phyloP scores from a whole-genome alignment of 2,888 invertebrate species.

The Antheraea assamensis region DNA sequence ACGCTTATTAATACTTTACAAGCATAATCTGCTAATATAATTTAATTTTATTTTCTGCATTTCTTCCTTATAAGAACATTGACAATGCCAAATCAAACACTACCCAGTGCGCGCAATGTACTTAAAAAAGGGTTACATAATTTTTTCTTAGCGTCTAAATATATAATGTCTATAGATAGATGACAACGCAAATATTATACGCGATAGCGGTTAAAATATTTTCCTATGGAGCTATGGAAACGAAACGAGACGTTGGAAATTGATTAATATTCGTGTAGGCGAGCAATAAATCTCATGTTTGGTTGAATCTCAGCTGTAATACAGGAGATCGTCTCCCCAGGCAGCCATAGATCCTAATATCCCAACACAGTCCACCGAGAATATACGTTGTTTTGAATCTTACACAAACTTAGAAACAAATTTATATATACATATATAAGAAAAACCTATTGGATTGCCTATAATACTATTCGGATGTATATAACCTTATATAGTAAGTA shows the following conservation, averaged over 20 bases:
- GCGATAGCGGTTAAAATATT: constrained; percentile 4
- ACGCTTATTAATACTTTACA: no score
- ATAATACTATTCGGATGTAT: not conserved
- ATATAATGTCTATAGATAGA: no score
- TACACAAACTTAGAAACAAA: not conserved
- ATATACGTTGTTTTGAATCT: constrained; percentile 28
- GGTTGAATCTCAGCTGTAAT: constrained; percentile 68
- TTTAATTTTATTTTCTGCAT: no score
- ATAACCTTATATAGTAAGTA: not conserved
- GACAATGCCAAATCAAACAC: no score
- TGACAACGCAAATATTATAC: not conserved
- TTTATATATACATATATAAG: not conserved
- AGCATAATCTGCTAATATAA: no score
- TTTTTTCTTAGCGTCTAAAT: no score
- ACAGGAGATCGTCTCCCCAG: constrained; percentile 58
- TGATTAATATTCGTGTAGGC: constrained; percentile 68
- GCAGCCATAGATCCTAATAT: constrained; percentile 76
- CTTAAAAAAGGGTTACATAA: no score
- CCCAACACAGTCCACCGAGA: constrained; percentile 56
- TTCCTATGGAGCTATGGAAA: not conserved
- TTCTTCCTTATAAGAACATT: no score
- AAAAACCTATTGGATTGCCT: not conserved
- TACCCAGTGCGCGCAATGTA: no score
- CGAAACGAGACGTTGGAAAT: constrained; percentile 34
- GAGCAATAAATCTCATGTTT: constrained; percentile 73